Conservation (phyloP, 2,797 vertebrate genomes). For the Poecile montanus region DNA sequence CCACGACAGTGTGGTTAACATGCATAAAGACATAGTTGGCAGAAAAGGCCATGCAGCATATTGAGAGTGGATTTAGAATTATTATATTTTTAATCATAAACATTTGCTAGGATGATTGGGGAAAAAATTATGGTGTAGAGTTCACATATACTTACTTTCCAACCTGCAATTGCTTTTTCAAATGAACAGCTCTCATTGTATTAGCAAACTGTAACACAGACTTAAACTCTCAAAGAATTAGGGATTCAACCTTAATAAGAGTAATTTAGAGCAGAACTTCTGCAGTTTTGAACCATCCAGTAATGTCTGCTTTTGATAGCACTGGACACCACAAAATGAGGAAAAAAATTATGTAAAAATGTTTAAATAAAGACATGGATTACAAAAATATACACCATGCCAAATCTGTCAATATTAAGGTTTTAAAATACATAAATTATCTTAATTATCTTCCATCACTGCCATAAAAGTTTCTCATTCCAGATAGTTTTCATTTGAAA, state of each 20-base stretch:
- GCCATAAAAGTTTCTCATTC: background rate
- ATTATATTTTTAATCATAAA: background rate
- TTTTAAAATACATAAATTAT: background rate
- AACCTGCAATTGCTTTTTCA: constrained; percentile 73
- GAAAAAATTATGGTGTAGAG: background rate
- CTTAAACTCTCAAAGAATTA: background rate
- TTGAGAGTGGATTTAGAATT: background rate
- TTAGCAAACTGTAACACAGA: background rate
- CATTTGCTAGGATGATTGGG: constrained; percentile 15
- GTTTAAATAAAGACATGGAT: background rate
- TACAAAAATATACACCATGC: constrained; percentile 8
- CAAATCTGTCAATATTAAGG: background rate
- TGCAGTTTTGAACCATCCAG: background rate
- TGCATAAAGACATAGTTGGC: constrained; percentile 66
- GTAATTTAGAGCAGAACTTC: constrained; percentile 8
- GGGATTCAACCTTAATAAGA: background rate
- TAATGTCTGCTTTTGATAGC: background rate
- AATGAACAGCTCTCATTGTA: constrained; percentile 74
- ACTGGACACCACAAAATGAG: background rate
- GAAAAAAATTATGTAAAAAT: background rate
- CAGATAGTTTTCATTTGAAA: background rate
- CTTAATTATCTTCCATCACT: background rate
- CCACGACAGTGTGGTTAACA: constrained; percentile 50
- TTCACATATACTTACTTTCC: constrained; percentile 51
- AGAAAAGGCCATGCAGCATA: constrained; percentile 74